phyloP scores from a whole-genome alignment of 2,888 invertebrate genomes.

The Xestia xanthographa region DNA sequence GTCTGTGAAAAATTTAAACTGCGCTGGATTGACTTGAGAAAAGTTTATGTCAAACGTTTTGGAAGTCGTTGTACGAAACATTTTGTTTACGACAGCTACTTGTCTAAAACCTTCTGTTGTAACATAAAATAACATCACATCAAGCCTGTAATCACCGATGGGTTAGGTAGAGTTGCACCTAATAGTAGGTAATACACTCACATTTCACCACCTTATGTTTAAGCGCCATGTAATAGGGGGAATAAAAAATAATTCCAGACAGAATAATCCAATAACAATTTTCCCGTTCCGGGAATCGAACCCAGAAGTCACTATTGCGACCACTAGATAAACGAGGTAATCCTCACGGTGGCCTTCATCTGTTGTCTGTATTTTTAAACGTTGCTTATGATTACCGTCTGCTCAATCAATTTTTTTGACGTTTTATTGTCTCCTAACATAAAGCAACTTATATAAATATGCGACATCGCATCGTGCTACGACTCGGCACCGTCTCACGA shows the following conservation, averaged over 20 bases:
- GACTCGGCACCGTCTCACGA: too few species aligned
- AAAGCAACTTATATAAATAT: not conserved
- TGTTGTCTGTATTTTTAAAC: not conserved
- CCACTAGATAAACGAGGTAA: too few species aligned
- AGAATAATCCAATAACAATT: too few species aligned
- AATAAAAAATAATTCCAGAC: too few species aligned
- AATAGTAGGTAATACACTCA: too few species aligned
- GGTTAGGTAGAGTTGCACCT: not conserved
- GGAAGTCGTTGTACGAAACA: not conserved
- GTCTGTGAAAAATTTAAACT: not conserved
- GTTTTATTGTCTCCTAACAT: not conserved
- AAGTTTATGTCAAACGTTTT: not conserved
- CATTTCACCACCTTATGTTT: too few species aligned
- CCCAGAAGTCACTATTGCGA: too few species aligned
- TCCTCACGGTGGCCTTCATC: not conserved
- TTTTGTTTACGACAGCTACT: not conserved
- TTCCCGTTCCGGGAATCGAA: too few species aligned
- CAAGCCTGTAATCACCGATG: not conserved
- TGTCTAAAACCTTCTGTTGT: not conserved
- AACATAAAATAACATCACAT: not conserved
- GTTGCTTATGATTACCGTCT: not conserved
- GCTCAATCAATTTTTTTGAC: not conserved
- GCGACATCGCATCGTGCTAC: too few species aligned
- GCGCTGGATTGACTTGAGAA: not conserved
- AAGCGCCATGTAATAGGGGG: too few species aligned